These are phyloP conservation scores for Polia nebulosa DNA, from an alignment of 2,888 invertebrate species.

Conservation along the genomic window DNA sequence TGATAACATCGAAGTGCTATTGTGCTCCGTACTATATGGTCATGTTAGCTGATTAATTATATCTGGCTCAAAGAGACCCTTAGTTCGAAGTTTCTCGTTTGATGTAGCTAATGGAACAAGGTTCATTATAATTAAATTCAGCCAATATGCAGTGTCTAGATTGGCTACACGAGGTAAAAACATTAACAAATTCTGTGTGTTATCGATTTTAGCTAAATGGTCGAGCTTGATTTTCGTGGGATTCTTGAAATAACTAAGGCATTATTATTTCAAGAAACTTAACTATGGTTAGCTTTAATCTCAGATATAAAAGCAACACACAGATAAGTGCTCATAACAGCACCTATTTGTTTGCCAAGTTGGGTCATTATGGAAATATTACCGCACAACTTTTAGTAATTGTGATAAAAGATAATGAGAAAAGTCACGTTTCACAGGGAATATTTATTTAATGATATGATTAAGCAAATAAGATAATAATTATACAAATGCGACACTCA, in stretches of 20 bases:
- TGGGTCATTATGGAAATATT: neutral
- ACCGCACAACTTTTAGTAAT: neutral
- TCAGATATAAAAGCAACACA: neutral
- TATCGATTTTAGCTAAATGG: too few relatives aligned
- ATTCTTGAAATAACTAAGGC: too few relatives aligned
- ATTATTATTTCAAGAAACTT: too few relatives aligned
- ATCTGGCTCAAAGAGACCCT: conserved; percentile 53
- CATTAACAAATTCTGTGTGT: conserved; percentile 4
- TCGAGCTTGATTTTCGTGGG: too few relatives aligned
- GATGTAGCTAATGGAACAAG: conserved; percentile 43
- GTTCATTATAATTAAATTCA: conserved; percentile 33
- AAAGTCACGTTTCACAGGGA: conserved; percentile 4
- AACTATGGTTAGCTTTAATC: too few relatives aligned
- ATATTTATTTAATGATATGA: conserved; percentile 34
- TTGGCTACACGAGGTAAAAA: neutral
- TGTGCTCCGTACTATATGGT: conserved; percentile 39
- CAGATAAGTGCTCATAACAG: neutral
- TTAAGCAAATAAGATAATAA: conserved; percentile 39
- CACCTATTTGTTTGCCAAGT: conserved; percentile 3
- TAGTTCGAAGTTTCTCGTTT: conserved; percentile 52
- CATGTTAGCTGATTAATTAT: conserved; percentile 63
- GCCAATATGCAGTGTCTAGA: conserved; percentile 18
- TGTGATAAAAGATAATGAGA: conserved; percentile 21
- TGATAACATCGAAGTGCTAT: conserved; percentile 49
- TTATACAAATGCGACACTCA: conserved; percentile 11